Evolutionary conservation across 2,888 invertebrate species (phyloP).

Genomic region (Ormyrus rosae): DNA sequence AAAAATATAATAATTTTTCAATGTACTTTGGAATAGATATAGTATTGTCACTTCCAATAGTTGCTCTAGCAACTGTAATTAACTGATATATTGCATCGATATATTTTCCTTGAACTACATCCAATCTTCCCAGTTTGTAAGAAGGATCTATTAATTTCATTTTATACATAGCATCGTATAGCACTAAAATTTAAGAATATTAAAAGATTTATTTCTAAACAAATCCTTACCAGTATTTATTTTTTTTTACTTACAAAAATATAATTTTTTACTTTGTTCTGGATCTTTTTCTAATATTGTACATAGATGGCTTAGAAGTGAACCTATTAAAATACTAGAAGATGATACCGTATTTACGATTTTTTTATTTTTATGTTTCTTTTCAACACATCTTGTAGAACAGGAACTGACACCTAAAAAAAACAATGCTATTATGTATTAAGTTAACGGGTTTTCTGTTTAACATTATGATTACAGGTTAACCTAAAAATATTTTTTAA

Average conservation of each 20-base stretch:
- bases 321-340: slow-evolving; percentile 83
- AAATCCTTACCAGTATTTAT: neutral
- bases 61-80: slow-evolving; percentile 79
- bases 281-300: slow-evolving; percentile 81
- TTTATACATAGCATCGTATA: slow-evolving; percentile 82
- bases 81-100: slow-evolving; percentile 82
- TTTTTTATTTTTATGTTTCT: slow-evolving; percentile 56
- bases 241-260: slow-evolving; percentile 75
- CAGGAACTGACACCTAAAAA: slow-evolving; percentile 59
- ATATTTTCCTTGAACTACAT: slow-evolving; percentile 83
- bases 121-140: slow-evolving; percentile 83
- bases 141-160: slow-evolving; percentile 85
- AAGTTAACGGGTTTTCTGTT: neutral
- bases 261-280: slow-evolving; percentile 79
- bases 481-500: no score
- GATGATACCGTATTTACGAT: slow-evolving; percentile 77
- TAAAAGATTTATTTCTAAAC: neutral
- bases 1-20: neutral
- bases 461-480: no score
- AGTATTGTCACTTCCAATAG: slow-evolving; percentile 63
- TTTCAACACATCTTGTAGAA: slow-evolving; percentile 57
- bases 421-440: neutral
- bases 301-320: slow-evolving; percentile 83
- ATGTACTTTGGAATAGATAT: slow-evolving; percentile 65
- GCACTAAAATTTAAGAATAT: slow-evolving; percentile 71